Percentiles rank a stretch among this genome's conserved stretches.
Conservation (phyloP, 1,140 invertebrate genomes). For the Saccostrea echinata region DNA sequence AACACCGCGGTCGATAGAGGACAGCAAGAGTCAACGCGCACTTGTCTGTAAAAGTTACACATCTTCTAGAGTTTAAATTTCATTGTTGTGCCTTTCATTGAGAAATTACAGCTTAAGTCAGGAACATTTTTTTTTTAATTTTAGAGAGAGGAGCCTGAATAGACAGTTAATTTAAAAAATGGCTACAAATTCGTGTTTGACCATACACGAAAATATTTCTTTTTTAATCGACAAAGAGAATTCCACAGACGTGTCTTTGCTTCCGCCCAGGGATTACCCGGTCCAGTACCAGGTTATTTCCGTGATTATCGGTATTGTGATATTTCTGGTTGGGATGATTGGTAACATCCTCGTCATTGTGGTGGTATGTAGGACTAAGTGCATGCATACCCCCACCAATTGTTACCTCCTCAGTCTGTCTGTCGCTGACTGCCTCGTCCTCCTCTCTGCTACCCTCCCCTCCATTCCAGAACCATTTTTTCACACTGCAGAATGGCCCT, state of each 20-base stretch:
- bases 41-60: slow-evolving; percentile 10
- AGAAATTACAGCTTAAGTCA: no score
- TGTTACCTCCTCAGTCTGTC: slow-evolving; percentile 96
- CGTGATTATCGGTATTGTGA: slow-evolving; percentile 60
- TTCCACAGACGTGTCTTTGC: not conserved
- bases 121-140: no score
- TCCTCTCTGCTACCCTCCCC: slow-evolving; percentile 84
- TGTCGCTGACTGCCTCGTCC: slow-evolving; percentile 93
- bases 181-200: not conserved
- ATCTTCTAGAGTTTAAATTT: not conserved
- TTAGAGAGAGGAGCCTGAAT: not conserved
- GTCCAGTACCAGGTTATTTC: slow-evolving; percentile 60
- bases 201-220: not conserved
- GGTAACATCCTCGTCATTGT: slow-evolving; percentile 81
- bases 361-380: slow-evolving; percentile 76
- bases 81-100: not conserved
- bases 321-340: slow-evolving; percentile 74
- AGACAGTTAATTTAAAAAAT: no score
- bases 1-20: not conserved
- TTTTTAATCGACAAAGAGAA: not conserved
- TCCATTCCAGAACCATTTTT: slow-evolving; percentile 84
- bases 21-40: not conserved
- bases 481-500: slow-evolving; percentile 83
- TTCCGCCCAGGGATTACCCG: slow-evolving; percentile 49
- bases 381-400: slow-evolving; percentile 86